Base-by-base conservation (phyloP, 1,140 invertebrate genomes). In the Lordiphosa clarofinis region DNA sequence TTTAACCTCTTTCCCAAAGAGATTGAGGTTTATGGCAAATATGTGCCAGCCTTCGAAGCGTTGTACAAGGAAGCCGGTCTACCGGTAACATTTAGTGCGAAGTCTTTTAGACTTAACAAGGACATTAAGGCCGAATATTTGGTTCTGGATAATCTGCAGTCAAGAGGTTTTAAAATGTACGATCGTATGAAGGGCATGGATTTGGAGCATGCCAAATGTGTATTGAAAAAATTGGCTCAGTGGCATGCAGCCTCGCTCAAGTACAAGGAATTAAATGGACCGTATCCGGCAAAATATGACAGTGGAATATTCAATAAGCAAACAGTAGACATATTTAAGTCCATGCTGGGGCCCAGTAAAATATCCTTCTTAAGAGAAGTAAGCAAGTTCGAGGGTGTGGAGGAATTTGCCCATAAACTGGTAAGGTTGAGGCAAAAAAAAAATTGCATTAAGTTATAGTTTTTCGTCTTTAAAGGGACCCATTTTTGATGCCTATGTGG, bases 231-330 rank as follows among this genome's bases (percentile, higher is more conserved):
- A 55, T 56, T 93, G 43, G 92, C 90, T 0, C 89, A 78, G 57
- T 91, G 91, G 70, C 92, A 93, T 65, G 92, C 91, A 0, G 78
- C 89, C 5, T 91, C 91, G 0, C 76, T 91, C 0, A 58, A 58
- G 7, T 74, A 72, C 19, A 71, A 67, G 19, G 65, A 72, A 43
- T 38, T 67, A 8, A 46, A 74, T 47, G 75, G 74, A 7, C 12
- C 70, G 0, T 79, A 75, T 28, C 67, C 66, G 0, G 4, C 48
- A 0, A 50, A 42, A 15, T 76, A 44, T 38, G n/a, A 55, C 6
- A 39, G 38, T 19, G 54, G 62, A 31, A 33, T 67, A 1, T 62
- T 55, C 0, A 11, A 37, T 10, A 53, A 62, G 8, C 19, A 67
- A 7, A 50, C 56, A 2, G 46, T 36, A 1, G 4, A 15, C 1